Base-by-base conservation (phyloP, 2,888 invertebrate species). In the Mythimna ferrago region DNA sequence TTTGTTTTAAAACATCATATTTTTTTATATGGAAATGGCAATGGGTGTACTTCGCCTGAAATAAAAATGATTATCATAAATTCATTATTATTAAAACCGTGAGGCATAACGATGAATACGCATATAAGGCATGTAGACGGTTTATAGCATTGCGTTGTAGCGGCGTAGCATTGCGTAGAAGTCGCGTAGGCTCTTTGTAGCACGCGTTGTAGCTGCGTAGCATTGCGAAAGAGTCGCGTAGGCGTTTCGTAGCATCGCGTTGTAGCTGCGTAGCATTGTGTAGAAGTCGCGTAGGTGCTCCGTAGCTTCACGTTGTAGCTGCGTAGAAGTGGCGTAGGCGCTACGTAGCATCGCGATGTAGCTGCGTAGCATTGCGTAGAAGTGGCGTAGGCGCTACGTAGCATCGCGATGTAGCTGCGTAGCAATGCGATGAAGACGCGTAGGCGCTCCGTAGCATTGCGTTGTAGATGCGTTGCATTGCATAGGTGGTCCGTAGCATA, bases 401-500 rank as follows among this genome's bases (percentile, higher is more conserved):
- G 71, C 35, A 26, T 2, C n/a, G 38, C 57, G 38, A 70, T 35
- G 19, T 5, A 57, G 57, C 48, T 41, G n/a, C 53, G 71, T 58
- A 72, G 51, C 21, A 71, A 7, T 2, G 5, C 11, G 11, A 11
- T 9, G 26, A 26, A 41, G 41, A 1, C 41, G 10, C 19, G 19
- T 53, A 53, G 44, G 6, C n/a, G 19, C 2, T 48, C 4, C 26
- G 69, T 68, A 71, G 48, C 19, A 41, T 0, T 19, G n/a, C 54
- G 35, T 71, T 35, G 14, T 7, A 57, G 57, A 48, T 53, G n/a
- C 53, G 72, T 60, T 53, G 53, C 35, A 60, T 51, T 19, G 51
- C 16, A 19, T 19, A 51, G 6, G 19, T 19, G 51, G 6, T 51
- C 14, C 6, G 19, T 51, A 19, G 6, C 7, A 51, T 6, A 19